A percentile compares a stretch with the other conserved stretches of the same genome.
phyloP scores from a whole-genome alignment of 37 sponge, comb jelly and placozoan genomes.

The Amphimedon queenslandica region DNA sequence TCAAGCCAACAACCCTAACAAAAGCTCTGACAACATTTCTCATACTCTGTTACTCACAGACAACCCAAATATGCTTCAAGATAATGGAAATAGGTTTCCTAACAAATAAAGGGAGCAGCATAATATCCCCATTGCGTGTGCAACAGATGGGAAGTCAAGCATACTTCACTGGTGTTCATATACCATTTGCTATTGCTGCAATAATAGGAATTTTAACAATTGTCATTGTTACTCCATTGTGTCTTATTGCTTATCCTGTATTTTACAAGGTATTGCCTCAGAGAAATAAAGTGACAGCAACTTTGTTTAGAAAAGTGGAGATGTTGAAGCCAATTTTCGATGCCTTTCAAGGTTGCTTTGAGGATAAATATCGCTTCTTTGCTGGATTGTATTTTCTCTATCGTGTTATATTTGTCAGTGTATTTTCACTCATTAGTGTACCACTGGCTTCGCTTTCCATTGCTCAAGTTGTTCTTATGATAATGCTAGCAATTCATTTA shows the following conservation, averaged over 20 bases:
- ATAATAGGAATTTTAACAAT: neutral
- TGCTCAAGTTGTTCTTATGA: constrained; percentile 1
- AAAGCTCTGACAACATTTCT: neutral
- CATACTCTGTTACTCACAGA: neutral
- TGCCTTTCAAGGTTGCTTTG: neutral
- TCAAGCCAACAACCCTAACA: neutral
- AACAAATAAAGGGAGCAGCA: neutral
- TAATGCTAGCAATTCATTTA: constrained; percentile 19
- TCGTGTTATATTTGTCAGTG: neutral
- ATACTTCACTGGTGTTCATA: neutral
- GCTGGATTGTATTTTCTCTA: neutral
- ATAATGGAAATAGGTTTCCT: neutral
- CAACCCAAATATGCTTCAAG: neutral
- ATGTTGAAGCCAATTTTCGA: neutral
- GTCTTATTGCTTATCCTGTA: neutral
- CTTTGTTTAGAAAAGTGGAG: neutral
- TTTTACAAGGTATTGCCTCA: neutral
- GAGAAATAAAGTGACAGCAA: neutral
- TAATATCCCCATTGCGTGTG: neutral
- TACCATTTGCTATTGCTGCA: neutral
- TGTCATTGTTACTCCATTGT: neutral
- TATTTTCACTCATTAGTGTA: neutral
- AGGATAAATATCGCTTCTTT: neutral
- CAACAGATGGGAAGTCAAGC: neutral
- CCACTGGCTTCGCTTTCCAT: neutral